Percentiles rank a stretch among this genome's conserved stretches.
These are phyloP conservation scores for Rhabdornis inornatus DNA, from an alignment of 2,113 vertebrate species.

Conservation along the genomic window DNA sequence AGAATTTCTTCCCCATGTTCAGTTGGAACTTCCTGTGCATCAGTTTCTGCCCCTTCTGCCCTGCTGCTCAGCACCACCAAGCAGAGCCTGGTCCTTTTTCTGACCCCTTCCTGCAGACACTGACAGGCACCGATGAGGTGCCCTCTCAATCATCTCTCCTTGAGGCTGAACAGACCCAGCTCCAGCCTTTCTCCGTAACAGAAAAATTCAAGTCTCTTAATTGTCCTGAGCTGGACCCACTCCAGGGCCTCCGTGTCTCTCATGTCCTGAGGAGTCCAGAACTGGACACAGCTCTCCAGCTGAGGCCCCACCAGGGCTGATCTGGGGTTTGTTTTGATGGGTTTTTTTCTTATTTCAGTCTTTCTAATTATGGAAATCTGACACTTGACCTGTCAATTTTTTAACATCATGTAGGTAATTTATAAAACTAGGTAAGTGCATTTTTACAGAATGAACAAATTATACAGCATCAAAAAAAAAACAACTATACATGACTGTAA, in stretches of 20 bases:
- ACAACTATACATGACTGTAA: background rate
- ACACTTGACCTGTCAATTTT: background rate
- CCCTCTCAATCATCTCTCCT: background rate
- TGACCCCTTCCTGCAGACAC: background rate
- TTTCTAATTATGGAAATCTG: background rate
- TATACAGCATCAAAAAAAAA: background rate
- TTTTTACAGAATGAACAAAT: background rate
- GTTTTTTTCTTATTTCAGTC: background rate
- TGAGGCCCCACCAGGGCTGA: background rate
- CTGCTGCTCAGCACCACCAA: rapidly evolving
- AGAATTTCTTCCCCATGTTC: background rate
- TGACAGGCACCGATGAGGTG: background rate
- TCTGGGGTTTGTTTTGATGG: background rate
- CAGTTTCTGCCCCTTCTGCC: rapidly evolving
- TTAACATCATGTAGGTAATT: background rate
- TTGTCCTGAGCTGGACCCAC: background rate
- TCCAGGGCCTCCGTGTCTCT: background rate
- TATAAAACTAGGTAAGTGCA: background rate
- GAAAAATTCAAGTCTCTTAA: background rate
- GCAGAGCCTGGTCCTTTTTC: background rate
- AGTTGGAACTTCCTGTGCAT: background rate
- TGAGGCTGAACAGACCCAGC: background rate
- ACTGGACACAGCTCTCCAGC: background rate
- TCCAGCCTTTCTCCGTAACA: background rate
- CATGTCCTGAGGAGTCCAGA: background rate